Base-by-base conservation (phyloP, 1,140 invertebrate species). In the Papilio helenus region DNA sequence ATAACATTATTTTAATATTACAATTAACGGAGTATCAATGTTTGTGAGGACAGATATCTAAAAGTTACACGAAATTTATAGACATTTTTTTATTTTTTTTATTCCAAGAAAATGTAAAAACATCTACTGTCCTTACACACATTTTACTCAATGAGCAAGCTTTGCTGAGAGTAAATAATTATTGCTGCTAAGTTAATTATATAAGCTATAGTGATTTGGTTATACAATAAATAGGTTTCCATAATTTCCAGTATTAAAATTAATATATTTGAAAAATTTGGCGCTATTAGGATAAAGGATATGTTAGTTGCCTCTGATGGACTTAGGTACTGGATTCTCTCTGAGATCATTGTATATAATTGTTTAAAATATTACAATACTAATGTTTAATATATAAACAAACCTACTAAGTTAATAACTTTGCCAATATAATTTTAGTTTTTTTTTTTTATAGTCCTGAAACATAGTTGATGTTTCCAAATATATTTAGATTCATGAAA, bases 111-210 rank as follows among this genome's bases (percentile, higher is more conserved):
- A 58, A 44, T 20, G 20, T 42, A 16, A n/a, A 55, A 49, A 61
- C 55, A 68, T 79, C 79, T 80, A 72, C 83, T 84, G 79, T 87
- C 82, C 81, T 79, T 65, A 82, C 82, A 83, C 82, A 84, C 84
- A 87, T 86, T 81, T 76, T 81, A 85, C 82, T 81, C 77, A 80
- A 71, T 84, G 84, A 86, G 83, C 83, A 85, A 84, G 82, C 74
- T 84, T 82, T 84, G 79, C 83, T 79, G 81, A 84, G 79, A 82
- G 77, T 84, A 82, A 84, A 83, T 83, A 72, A 84, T 85, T 84
- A 86, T 84, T 84, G 80, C 81, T 83, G 83, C 76, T 80, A 77
- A 77, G 44, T 65, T 4, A n/a, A 61, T 77, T 77, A 77, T 77
- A 77, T 58, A 77, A 61, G 58, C 76, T 77, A 77, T 77, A 61